Evolutionary conservation across 2,113 vertebrate species (phyloP), one percentile per base, ranked within the genome.

Genomic region (Nansenia antarctica): DNA sequence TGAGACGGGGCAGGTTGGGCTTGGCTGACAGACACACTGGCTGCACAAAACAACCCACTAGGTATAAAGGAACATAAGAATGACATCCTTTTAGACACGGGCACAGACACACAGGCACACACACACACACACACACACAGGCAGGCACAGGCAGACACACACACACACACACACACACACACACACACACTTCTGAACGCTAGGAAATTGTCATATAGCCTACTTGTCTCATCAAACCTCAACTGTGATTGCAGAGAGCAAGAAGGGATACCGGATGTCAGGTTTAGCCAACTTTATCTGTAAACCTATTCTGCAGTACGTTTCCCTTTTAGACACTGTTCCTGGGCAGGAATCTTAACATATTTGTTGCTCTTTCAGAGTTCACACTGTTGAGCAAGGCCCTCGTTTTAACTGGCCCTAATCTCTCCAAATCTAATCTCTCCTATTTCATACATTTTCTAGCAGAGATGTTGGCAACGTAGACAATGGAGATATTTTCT

Each of bases 291-390:
- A 20, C 6, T 49, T 18, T 49, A 20, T 27, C 5, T 26, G 22
- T 54, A n/a, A n/a, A n/a, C n/a, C n/a, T n/a, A n/a, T n/a, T 22
- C 49, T n/a, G 7, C 49, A n/a, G 20, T 52, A 26, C 9, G 22
- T 27, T 9, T 55, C 22, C 53, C 7, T 27, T 27, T 26, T 15
- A 26, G 24, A 20, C 30, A 14, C 29, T 58, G 37, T 42, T 42
- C 27, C 49, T n/a, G 47, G 27, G 47, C 32, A 57, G 24, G 78
- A 77, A 74, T 80, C 76, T 70, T 60, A 69, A 68, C 80, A 85
- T 84, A 85, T 69, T 89, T 81, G 67, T 61, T 29, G 68, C 68
- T 76, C 77, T 88, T 83, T 81, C 59, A 68, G 69, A 52, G 54
- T 55, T 72, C 76, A 73, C 79, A 65, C 63, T 74, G 75, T 65